Evolutionary conservation across 2,113 vertebrate species (phyloP).

Genomic region (Lanius ludovicianus): DNA sequence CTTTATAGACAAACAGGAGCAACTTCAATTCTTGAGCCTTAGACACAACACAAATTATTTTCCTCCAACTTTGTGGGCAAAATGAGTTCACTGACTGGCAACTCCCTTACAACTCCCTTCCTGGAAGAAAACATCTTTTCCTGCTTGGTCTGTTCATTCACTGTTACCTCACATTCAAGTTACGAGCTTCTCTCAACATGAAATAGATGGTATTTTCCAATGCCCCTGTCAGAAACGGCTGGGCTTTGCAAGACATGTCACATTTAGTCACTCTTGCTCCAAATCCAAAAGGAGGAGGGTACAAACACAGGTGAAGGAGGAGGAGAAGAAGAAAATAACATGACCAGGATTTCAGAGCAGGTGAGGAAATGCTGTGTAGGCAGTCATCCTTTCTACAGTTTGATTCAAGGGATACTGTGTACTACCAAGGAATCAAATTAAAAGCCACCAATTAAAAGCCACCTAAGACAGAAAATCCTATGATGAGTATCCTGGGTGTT

Average conservation of each 20-base stretch:
- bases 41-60: neutral
- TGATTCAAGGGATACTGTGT: neutral
- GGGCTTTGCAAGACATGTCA: accelerated
- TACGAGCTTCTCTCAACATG: neutral
- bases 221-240: neutral
- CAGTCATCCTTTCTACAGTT: neutral
- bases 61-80: neutral
- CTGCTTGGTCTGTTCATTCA: neutral
- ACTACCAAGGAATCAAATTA: neutral
- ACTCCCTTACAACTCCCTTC: neutral
- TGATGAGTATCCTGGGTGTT: neutral
- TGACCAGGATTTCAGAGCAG: neutral
- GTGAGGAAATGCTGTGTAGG: neutral
- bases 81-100: neutral
- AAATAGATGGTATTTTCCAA: neutral
- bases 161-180: neutral
- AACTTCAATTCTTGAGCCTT: neutral
- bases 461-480: neutral
- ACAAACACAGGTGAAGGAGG: neutral
- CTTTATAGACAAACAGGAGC: neutral
- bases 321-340: neutral
- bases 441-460: neutral
- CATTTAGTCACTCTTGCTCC: neutral
- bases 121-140: neutral
- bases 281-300: neutral